These are phyloP conservation scores for Cyprinella venusta DNA, from an alignment of 2,797 vertebrate species.

Conservation along the genomic window DNA sequence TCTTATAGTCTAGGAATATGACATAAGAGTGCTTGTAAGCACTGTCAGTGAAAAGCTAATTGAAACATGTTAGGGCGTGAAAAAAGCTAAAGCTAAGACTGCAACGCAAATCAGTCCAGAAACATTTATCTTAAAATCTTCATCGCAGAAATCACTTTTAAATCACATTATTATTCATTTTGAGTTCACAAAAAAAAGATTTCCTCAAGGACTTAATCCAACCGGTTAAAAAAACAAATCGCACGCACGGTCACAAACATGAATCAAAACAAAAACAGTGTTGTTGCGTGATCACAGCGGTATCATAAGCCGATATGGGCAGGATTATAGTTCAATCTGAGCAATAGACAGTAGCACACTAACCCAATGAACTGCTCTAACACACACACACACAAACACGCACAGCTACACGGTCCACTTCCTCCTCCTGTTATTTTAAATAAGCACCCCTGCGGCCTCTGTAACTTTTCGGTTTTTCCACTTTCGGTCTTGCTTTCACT, in stretches of 20 bases:
- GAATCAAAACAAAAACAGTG: slow-evolving; percentile 56
- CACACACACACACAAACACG: background rate
- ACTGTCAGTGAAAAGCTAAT: background rate
- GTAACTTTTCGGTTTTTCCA: background rate
- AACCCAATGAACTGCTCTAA: slow-evolving; percentile 56
- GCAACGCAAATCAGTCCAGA: background rate
- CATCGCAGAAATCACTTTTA: background rate
- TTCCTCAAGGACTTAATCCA: slow-evolving; percentile 2
- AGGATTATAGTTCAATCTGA: slow-evolving; percentile 48
- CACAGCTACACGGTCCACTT: background rate
- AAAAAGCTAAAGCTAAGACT: background rate
- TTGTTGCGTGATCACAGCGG: slow-evolving; percentile 13
- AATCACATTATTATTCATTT: slow-evolving; percentile 12
- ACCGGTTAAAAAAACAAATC: slow-evolving; percentile 15
- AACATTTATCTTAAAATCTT: background rate
- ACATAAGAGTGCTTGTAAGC: background rate
- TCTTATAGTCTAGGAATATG: background rate
- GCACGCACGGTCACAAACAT: background rate
- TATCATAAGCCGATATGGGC: slow-evolving; percentile 47
- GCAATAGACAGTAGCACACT: slow-evolving; percentile 51
- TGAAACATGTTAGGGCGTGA: background rate
- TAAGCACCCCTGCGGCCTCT: background rate
- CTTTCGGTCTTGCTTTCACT: background rate
- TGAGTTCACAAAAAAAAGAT: background rate
- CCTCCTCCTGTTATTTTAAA: background rate